Evolutionary conservation across 2,113 vertebrate species (phyloP).

Genomic region (Oreochromis tanganicae): DNA sequence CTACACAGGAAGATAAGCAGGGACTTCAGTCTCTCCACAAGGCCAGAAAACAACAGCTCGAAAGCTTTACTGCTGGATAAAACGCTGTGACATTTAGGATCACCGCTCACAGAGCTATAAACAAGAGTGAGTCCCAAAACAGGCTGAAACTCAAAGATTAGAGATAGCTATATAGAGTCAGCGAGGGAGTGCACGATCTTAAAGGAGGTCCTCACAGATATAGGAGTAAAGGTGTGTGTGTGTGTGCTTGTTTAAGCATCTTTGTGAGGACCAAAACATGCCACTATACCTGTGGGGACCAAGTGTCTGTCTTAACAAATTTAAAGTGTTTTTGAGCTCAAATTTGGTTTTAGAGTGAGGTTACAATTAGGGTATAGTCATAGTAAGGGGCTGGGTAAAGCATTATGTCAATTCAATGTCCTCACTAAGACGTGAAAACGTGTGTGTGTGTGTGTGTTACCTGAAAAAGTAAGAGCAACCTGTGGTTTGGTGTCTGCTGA

Average conservation of each 20-base stretch:
- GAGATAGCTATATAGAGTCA: background rate
- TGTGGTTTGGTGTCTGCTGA: slow-evolving; percentile 11
- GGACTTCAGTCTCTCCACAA: background rate
- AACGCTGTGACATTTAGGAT: background rate
- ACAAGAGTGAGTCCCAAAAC: background rate
- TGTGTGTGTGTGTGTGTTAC: slow-evolving; percentile 1
- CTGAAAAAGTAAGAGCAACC: slow-evolving; percentile 54
- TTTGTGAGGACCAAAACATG: background rate
- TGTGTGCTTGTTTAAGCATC: background rate
- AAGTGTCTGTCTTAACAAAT: fast-evolving
- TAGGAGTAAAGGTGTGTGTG: background rate
- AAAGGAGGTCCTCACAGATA: background rate
- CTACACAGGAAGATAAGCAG: background rate
- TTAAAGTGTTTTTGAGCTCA: background rate
- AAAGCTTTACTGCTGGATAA: background rate
- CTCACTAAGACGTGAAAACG: background rate
- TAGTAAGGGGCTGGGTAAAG: background rate
- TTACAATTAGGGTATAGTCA: background rate
- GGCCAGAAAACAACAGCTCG: background rate
- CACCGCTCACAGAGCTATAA: background rate
- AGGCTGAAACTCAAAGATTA: background rate
- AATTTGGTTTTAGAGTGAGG: background rate
- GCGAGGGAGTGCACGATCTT: background rate
- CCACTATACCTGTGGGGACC: background rate
- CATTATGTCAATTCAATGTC: background rate